Conservation (phyloP, 35 echinoderm and acorn worm species). For the Eucidaris tribuloides region DNA sequence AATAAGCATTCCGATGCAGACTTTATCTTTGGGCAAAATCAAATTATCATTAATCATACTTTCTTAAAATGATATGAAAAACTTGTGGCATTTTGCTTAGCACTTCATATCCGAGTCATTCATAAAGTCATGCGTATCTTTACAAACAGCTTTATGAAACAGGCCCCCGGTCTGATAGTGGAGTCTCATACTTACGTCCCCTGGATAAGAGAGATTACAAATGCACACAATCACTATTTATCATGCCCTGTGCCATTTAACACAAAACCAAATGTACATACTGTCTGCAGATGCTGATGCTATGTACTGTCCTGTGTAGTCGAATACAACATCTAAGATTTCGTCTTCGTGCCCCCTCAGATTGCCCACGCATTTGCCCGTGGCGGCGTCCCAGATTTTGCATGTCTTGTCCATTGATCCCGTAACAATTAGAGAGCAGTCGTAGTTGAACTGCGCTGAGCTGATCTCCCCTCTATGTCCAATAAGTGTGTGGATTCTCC, state of each 20-base stretch:
- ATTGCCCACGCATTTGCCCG: slow-evolving; percentile 86
- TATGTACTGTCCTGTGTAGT: slow-evolving; percentile 92
- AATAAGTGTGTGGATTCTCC: slow-evolving; percentile 87
- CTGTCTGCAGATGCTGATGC: slow-evolving; percentile 92
- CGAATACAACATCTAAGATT: slow-evolving; percentile 95
- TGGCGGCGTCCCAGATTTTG: slow-evolving; percentile 85
- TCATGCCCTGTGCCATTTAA: background rate
- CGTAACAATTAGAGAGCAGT: slow-evolving; percentile 94
- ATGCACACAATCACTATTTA: no score
- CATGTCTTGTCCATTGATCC: slow-evolving; percentile 98
- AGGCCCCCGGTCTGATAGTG: no score
- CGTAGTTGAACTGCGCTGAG: slow-evolving; percentile 96
- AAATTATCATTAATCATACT: no score
- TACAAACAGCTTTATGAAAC: no score
- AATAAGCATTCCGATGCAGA: no score
- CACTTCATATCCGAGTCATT: no score
- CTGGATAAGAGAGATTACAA: no score
- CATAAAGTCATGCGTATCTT: no score
- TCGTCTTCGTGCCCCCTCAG: slow-evolving; percentile 93
- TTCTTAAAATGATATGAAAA: no score
- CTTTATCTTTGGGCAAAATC: no score
- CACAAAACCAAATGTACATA: slow-evolving; percentile 34
- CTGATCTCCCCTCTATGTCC: slow-evolving; percentile 97
- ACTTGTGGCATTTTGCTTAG: no score
- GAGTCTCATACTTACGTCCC: no score